phyloP scores from a whole-genome alignment of 2,113 vertebrate species.

The Taxidea taxus region DNA sequence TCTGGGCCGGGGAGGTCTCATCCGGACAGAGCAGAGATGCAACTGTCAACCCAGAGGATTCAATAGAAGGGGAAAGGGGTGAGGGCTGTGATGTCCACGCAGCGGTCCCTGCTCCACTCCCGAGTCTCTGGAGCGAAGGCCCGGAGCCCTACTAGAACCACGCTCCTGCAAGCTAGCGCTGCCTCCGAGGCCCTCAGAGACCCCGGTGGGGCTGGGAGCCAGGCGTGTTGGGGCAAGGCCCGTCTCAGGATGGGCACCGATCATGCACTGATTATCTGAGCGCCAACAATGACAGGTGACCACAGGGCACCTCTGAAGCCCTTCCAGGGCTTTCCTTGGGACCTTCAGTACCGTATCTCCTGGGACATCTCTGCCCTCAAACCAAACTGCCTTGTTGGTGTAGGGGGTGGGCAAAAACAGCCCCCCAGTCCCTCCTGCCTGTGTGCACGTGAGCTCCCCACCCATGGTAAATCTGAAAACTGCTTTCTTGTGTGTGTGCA shows the following conservation, averaged over 20 bases:
- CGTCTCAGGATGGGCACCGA: background rate
- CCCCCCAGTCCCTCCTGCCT: background rate
- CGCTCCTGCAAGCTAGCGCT: fast-evolving
- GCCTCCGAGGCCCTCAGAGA: background rate
- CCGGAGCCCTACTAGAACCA: background rate
- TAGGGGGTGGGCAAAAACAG: background rate
- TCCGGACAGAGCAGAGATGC: background rate
- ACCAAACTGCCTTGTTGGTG: background rate
- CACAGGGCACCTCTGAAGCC: background rate
- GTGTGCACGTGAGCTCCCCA: fast-evolving
- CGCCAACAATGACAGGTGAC: background rate
- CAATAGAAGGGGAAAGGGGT: background rate
- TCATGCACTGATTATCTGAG: background rate
- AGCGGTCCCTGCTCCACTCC: background rate
- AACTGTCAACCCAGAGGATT: too few species aligned
- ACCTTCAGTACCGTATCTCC: background rate
- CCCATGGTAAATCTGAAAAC: background rate
- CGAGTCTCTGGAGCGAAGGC: background rate
- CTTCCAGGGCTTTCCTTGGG: background rate
- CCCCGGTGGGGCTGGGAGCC: background rate
- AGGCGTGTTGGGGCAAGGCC: background rate
- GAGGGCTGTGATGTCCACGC: background rate
- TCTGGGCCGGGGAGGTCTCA: background rate
- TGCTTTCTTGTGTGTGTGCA: background rate
- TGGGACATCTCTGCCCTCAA: background rate